These are phyloP conservation scores for Antrozous pallidus DNA, from an alignment of 2,797 vertebrate species.

Conservation along the genomic window DNA sequence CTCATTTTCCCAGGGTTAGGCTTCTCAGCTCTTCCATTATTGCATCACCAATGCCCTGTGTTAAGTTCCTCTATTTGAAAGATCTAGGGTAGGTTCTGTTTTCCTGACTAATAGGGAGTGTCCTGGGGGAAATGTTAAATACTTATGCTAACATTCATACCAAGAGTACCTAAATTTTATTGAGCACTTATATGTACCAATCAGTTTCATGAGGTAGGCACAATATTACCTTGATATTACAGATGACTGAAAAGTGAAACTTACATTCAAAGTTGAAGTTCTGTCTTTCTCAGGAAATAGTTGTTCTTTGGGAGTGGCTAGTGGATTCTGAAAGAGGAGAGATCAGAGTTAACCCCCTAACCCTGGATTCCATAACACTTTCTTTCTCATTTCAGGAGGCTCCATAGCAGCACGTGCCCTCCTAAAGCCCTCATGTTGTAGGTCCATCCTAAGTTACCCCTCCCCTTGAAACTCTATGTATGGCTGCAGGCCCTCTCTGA, in stretches of 20 bases:
- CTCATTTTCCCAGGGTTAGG: not conserved
- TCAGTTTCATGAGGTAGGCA: not conserved
- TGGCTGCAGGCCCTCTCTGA: not conserved
- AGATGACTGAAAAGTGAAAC: slow-evolving; percentile 20
- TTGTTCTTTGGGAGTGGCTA: not conserved
- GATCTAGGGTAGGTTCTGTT: not conserved
- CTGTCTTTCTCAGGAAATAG: not conserved
- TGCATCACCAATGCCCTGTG: not conserved
- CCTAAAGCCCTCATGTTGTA: not conserved
- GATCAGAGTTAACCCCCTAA: not conserved
- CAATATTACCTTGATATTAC: not conserved
- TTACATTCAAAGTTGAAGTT: not conserved
- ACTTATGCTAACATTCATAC: not conserved
- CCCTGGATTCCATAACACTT: too few species aligned
- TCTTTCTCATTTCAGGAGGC: not conserved
- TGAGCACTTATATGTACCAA: not conserved
- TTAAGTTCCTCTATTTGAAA: slow-evolving; percentile 10
- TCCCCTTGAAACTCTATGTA: not conserved
- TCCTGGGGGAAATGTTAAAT: not conserved
- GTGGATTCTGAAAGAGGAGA: not conserved
- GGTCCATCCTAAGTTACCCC: not conserved
- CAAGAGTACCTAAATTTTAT: not conserved
- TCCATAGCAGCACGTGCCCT: too few species aligned
- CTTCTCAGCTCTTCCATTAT: not conserved
- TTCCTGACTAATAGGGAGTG: not conserved